phyloP scores from a whole-genome alignment of 92 coral and sea anemone genomes.

The Meandrina meandrites region DNA sequence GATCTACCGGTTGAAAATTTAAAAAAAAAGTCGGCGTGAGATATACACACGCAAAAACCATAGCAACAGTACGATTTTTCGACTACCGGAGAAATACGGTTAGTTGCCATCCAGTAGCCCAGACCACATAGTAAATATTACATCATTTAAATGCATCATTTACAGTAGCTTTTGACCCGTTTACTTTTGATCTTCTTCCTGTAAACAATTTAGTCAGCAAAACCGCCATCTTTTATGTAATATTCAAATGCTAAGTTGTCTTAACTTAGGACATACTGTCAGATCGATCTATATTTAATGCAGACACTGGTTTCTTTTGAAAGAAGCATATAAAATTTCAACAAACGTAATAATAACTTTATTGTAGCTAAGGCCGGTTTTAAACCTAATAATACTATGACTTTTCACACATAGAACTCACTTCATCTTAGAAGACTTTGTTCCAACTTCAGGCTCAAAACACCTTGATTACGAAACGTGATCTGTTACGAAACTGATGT shows the following conservation, averaged over 20 bases:
- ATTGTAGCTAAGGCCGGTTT: background rate
- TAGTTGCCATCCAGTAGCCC: background rate
- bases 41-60: background rate
- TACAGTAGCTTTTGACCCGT: background rate
- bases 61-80: background rate
- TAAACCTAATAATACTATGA: background rate
- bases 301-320: too few relatives aligned
- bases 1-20: too few relatives aligned
- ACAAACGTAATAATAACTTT: background rate
- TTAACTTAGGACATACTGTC: too few relatives aligned
- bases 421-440: background rate
- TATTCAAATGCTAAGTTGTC: too few relatives aligned
- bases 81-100: background rate
- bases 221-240: too few relatives aligned
- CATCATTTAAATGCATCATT: background rate
- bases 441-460: background rate
- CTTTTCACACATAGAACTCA: background rate
- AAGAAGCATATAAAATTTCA: too few relatives aligned
- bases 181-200: background rate
- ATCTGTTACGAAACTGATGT: background rate
- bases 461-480: background rate
- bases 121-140: background rate
- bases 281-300: too few relatives aligned
- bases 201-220: background rate
- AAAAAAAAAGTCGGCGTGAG: too few relatives aligned